A percentile compares a stretch with the other conserved stretches of the same genome.
Conservation (phyloP, 1,140 invertebrate species). For the Adoxophyes honmai region DNA sequence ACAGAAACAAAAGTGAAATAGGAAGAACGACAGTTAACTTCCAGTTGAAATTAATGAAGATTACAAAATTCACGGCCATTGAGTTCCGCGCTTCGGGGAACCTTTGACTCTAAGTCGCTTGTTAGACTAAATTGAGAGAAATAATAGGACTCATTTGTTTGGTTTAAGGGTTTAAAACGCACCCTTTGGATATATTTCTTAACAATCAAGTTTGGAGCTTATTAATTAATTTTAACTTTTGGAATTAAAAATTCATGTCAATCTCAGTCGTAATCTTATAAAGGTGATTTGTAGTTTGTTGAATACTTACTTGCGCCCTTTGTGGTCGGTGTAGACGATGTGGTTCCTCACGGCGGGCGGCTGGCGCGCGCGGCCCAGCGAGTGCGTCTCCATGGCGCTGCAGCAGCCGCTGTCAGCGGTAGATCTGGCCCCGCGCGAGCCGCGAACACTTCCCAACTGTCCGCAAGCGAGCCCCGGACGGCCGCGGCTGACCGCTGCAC, state of each 20-base stretch:
- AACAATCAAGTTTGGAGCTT: conserved; percentile 30
- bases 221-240: conserved; percentile 1
- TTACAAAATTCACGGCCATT: conserved; percentile 74
- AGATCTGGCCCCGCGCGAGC: conserved; percentile 11
- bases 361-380: conserved; percentile 47
- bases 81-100: conserved; percentile 63
- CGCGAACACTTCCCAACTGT: conserved; percentile 44
- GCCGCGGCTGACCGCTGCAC: conserved; percentile 39
- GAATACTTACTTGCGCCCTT: conserved; percentile 72
- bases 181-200: conserved; percentile 38
- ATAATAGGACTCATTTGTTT: conserved; percentile 73
- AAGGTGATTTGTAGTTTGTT: no score
- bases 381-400: conserved; percentile 51
- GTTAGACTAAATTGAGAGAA: conserved; percentile 74
- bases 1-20: conserved; percentile 43
- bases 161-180: conserved; percentile 57
- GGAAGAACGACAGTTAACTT: conserved; percentile 50
- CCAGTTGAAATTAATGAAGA: conserved; percentile 70
- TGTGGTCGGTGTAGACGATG: conserved; percentile 75
- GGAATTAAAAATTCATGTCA: no score
- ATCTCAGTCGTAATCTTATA: no score
- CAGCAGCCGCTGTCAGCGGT: conserved; percentile 10
- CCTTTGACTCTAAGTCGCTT: conserved; percentile 69
- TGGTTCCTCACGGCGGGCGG: conserved; percentile 64
- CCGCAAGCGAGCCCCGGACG: conserved; percentile 17